Evolutionary conservation across 1,140 invertebrate species (phyloP).

Genomic region (Drosophila biarmipes): DNA sequence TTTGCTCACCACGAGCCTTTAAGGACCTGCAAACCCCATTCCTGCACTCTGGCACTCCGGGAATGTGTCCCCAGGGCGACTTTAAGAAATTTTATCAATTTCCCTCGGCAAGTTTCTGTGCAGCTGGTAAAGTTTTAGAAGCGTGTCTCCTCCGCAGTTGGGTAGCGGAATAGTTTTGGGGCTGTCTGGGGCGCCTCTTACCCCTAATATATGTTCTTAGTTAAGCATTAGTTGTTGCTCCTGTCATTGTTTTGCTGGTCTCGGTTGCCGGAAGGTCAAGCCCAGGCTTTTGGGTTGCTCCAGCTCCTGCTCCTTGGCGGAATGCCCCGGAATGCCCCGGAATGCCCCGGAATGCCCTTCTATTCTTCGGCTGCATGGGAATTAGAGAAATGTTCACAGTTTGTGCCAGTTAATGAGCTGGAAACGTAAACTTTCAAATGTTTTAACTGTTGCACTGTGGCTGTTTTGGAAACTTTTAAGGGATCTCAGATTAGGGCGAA

Average conservation of each 20-base stretch:
- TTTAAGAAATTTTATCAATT: constrained; percentile 81
- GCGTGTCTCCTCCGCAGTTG: constrained; percentile 25
- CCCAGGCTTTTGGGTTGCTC: constrained; percentile 26
- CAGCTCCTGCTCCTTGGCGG: not conserved
- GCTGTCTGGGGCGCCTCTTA: constrained; percentile 29
- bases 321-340: too few relatives aligned
- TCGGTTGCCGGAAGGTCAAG: constrained; percentile 60
- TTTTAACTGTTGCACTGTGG: constrained; percentile 38
- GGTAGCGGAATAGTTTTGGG: constrained; percentile 29
- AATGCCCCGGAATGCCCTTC: constrained; percentile 15
- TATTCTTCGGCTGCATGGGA: constrained; percentile 17
- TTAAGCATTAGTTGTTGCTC: constrained; percentile 41
- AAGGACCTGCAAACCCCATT: constrained; percentile 30
- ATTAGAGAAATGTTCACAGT: constrained; percentile 56
- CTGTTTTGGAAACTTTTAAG: constrained; percentile 28
- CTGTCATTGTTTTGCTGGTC: constrained; percentile 37
- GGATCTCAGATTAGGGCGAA: constrained; percentile 16
- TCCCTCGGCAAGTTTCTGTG: constrained; percentile 58
- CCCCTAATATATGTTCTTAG: constrained; percentile 56
- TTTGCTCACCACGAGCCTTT: constrained; percentile 55
- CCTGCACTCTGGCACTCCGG: constrained; percentile 23
- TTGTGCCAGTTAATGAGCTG: constrained; percentile 76
- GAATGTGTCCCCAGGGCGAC: constrained; percentile 55
- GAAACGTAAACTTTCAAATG: constrained; percentile 67
- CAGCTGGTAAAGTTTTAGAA: constrained; percentile 58